These are phyloP conservation scores for Xylota segnis DNA, from an alignment of 2,888 invertebrate genomes.

Conservation along the genomic window DNA sequence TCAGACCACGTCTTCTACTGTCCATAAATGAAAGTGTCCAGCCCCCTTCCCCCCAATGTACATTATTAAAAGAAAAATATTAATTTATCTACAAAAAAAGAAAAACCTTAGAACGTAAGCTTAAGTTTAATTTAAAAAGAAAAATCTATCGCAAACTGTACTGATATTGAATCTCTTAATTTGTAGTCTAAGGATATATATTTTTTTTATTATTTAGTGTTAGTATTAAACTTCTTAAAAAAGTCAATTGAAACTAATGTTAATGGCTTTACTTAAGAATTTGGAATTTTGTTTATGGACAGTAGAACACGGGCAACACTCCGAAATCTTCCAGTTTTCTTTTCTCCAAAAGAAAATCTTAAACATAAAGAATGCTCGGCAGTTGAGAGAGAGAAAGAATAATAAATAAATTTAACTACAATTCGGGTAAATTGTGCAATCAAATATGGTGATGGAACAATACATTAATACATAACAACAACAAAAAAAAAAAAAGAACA, in stretches of 20 bases:
- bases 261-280: constrained; percentile 35
- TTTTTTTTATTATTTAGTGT: constrained; percentile 30
- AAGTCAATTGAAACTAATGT: constrained; percentile 28
- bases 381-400: constrained; percentile 84
- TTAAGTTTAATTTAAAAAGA: constrained; percentile 38
- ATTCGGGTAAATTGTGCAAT: constrained; percentile 94
- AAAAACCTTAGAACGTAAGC: neutral
- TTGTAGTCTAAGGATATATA: constrained; percentile 48
- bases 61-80: constrained; percentile 37
- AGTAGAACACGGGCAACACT: constrained; percentile 12
- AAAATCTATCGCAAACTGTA: constrained; percentile 67
- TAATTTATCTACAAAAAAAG: constrained; percentile 37
- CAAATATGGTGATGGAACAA: constrained; percentile 87
- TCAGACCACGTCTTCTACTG: constrained; percentile 31
- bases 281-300: constrained; percentile 69
- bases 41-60: constrained; percentile 44
- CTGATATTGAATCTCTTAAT: constrained; percentile 76
- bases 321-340: constrained; percentile 26
- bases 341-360: constrained; percentile 83
- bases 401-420: constrained; percentile 83
- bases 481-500: constrained; percentile 23
- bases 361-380: constrained; percentile 80
- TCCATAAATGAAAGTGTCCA: constrained; percentile 65
- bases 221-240: constrained; percentile 37
- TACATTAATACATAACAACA: constrained; percentile 34